Conservation (phyloP, 2,888 invertebrate species). For the Cristatella mucedo region DNA sequence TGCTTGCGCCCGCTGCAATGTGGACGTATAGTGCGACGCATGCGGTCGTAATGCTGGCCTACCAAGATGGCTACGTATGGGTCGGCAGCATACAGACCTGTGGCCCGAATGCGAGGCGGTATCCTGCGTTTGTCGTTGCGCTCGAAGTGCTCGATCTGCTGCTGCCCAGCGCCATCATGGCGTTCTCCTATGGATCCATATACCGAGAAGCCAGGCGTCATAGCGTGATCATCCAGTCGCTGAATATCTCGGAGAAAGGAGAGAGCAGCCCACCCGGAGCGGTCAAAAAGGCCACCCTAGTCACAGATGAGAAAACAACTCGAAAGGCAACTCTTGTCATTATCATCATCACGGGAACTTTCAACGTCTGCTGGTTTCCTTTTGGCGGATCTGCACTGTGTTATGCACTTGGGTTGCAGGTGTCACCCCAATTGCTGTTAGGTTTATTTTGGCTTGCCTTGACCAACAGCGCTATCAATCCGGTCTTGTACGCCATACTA, state of each 20-base stretch:
- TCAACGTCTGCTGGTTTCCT: constrained; percentile 9
- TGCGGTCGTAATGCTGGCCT: constrained; percentile 2
- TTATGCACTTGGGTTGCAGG: constrained; percentile 3
- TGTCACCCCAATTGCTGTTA: too few relatives aligned
- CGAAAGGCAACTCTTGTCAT: constrained; percentile 8
- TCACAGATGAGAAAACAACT: too few relatives aligned
- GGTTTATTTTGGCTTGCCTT: constrained; percentile 7
- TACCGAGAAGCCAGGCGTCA: constrained; percentile 6
- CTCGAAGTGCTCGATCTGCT: constrained; percentile 7
- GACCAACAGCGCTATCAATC: constrained; percentile 5
- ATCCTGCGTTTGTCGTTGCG: neutral
- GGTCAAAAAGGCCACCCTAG: too few relatives aligned
- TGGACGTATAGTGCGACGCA: constrained; percentile 1
- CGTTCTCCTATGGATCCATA: constrained; percentile 4
- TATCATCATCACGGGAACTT: constrained; percentile 2
- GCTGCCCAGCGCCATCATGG: constrained; percentile 2
- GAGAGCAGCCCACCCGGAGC: neutral
- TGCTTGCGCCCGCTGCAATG: neutral
- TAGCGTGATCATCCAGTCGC: constrained; percentile 1
- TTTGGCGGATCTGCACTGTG: constrained; percentile 2
- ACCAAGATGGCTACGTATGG: neutral
- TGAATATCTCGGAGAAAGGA: constrained; percentile 1
- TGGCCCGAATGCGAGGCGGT: constrained; percentile 3
- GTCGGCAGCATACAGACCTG: constrained; percentile 5
- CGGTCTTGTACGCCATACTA: constrained; percentile 6